Percentiles rank a stretch among this genome's conserved stretches.
phyloP scores from a whole-genome alignment of 2,113 vertebrate species.

The Heptranchias perlo region DNA sequence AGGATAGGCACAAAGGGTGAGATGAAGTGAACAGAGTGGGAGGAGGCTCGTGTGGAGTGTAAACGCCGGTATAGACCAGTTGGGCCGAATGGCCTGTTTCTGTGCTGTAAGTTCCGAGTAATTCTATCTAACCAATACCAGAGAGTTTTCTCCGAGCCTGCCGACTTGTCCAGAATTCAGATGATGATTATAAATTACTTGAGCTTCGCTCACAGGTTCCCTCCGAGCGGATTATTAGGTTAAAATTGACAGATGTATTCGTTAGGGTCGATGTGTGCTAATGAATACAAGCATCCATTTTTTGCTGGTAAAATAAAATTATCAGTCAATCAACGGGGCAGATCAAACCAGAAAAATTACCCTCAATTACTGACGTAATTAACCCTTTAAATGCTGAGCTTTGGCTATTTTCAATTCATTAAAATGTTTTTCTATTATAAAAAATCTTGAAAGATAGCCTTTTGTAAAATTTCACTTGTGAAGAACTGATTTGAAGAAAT shows the following conservation, averaged over 20 bases:
- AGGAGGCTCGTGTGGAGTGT: neutral
- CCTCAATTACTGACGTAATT: neutral
- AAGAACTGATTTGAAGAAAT: neutral
- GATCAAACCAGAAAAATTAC: neutral
- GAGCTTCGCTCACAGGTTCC: neutral
- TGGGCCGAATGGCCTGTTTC: neutral
- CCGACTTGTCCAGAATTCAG: neutral
- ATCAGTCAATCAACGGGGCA: neutral
- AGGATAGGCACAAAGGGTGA: neutral
- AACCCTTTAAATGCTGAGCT: neutral
- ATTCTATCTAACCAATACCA: neutral
- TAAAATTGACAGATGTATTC: neutral
- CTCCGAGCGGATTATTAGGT: neutral
- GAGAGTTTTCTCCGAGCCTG: neutral
- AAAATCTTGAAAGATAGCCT: neutral
- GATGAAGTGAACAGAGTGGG: neutral
- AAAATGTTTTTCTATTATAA: neutral
- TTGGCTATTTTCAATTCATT: neutral
- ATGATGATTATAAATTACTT: neutral
- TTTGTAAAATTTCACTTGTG: neutral
- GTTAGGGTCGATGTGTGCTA: no score
- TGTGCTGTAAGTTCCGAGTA: neutral
- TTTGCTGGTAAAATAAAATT: neutral
- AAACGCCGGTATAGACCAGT: neutral
- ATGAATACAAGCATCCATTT: neutral